Base-by-base conservation (phyloP, 2,113 vertebrate genomes). In the Neoarius graeffei region DNA sequence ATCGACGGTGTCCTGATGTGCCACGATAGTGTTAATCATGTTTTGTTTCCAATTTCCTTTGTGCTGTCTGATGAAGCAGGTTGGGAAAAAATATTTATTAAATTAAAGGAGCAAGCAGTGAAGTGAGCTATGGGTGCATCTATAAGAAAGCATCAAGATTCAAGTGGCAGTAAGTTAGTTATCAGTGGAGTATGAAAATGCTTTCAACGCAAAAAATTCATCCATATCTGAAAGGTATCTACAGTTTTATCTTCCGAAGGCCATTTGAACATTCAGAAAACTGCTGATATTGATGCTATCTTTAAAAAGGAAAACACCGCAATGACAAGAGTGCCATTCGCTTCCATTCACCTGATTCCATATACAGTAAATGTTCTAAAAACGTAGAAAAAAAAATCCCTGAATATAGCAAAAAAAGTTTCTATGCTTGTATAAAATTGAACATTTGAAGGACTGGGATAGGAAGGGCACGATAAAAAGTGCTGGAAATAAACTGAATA, bases 21-120 rank as follows among this genome's bases (percentile, higher is more conserved):
- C 66, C 83, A n/a, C 66, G n/a, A 59, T 57, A 20, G 59, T 42
- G 52, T 79, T 83, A 52, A 52, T 64, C 59, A 64, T 30, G n/a
- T 59, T 27, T 81, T 54, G 54, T 52, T 84, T 73, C 8, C 52
- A 62, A 57, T 86, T 81, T 77, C 50, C 35, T 35, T 54, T 35
- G 67, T 48, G 50, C 52, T 50, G 76, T 84, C 57, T 71, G 76
- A 85, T 81, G 83, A 73, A 35, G 76, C 87, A 88, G 88, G 27
- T 84, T 52, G 15, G 42, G 19, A 13, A 60, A 84, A 80, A 57
- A 52, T 71, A 82, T 83, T 83, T 73, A 87, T 83, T 87, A 83
- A 82, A 87, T 83, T 87, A 87, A 73, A 50, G 14, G 2, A 79
- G n/a, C 42, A 11, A 73, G 79, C 66, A 42, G 54, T 81, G 62